Evolutionary conservation across 2,797 vertebrate genomes (phyloP).

Genomic region (Acomys russatus): DNA sequence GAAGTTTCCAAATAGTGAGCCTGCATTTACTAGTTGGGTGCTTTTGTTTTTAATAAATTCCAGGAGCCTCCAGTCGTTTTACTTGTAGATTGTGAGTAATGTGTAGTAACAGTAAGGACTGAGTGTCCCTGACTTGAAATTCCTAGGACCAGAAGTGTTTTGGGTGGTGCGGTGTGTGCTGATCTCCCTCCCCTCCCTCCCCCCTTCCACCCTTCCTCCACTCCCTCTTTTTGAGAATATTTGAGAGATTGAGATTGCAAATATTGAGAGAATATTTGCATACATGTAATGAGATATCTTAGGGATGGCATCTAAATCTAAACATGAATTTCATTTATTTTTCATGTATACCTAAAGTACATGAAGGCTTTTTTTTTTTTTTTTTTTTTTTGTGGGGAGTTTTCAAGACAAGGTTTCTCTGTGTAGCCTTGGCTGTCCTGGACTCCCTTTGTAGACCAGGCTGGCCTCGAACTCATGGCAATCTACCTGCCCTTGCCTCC

Average conservation of each 20-base stretch:
- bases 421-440: too few species aligned
- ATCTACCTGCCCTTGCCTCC: too few species aligned
- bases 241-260: too few species aligned
- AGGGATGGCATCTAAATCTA: not conserved
- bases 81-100: not conserved
- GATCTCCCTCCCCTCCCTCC: rapidly evolving
- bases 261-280: not conserved
- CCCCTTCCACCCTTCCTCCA: not conserved
- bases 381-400: too few species aligned
- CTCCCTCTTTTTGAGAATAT: not conserved
- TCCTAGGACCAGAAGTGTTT: not conserved
- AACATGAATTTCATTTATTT: not conserved
- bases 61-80: not conserved
- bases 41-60: not conserved
- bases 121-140: not conserved
- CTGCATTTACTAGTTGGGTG: not conserved
- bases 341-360: not conserved
- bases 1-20: not conserved
- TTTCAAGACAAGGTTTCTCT: too few species aligned
- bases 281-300: not conserved
- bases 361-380: not conserved
- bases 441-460: too few species aligned
- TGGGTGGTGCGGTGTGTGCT: not conserved
- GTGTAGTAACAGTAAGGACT: not conserved
- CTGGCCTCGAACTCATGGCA: too few species aligned